Conservation (phyloP, 2,888 invertebrate species). For the Hydraecia micacea region DNA sequence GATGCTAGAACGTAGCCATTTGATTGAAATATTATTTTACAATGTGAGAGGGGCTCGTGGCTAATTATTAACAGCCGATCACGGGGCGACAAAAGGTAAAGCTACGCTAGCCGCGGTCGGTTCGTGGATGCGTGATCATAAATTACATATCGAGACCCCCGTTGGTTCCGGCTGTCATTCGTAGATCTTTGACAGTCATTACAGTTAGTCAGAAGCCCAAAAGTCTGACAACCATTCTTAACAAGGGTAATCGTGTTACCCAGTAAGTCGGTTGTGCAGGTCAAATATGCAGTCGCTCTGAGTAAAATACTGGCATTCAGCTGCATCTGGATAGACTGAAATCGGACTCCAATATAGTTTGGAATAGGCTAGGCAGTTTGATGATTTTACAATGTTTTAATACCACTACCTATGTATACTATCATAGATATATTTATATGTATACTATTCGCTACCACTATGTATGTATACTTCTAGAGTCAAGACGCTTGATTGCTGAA, state of each 20-base stretch:
- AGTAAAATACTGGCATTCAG: not conserved
- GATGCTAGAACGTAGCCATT: not conserved
- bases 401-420: no score
- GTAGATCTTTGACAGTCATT: not conserved
- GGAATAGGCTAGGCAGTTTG: not conserved
- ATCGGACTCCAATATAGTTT: not conserved
- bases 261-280: not conserved
- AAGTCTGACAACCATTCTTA: not conserved
- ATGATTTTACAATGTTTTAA: no score
- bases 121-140: not conserved
- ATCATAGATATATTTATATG: no score
- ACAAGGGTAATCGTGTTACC: not conserved
- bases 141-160: not conserved
- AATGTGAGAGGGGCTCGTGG: not conserved
- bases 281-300: not conserved
- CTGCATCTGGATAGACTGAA: not conserved
- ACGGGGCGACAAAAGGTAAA: not conserved
- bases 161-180: not conserved
- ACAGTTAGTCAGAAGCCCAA: not conserved
- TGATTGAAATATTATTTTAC: not conserved
- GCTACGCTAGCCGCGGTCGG: not conserved
- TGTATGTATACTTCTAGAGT: no score
- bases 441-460: no score
- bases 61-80: not conserved
- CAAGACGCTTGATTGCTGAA: no score